Conservation (phyloP, 2,888 invertebrate species). For the Biston betularia region DNA sequence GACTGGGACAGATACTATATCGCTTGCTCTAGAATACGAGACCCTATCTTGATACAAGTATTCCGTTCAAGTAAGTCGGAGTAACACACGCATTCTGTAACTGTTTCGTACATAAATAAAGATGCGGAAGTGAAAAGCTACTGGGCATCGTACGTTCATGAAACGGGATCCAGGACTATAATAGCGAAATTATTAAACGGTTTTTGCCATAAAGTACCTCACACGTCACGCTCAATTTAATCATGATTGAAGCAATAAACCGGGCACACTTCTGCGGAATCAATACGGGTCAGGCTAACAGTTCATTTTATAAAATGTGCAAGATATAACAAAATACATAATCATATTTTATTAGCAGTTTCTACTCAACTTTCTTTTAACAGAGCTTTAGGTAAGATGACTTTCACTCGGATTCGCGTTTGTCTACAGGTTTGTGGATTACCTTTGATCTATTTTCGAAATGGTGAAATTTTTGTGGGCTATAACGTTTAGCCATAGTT, state of each 20-base stretch:
- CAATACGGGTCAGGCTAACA: slow-evolving; percentile 32
- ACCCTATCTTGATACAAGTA: slow-evolving; percentile 1
- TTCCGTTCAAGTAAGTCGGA: neutral
- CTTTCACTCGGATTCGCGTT: slow-evolving; percentile 39
- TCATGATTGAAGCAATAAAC: slow-evolving; percentile 32
- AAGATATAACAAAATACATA: slow-evolving; percentile 40
- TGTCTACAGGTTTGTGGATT: slow-evolving; percentile 27
- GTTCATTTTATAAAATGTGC: slow-evolving; percentile 34
- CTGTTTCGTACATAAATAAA: slow-evolving; percentile 34
- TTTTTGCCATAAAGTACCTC: slow-evolving; percentile 28
- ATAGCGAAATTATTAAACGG: slow-evolving; percentile 29
- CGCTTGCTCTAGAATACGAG: too few relatives aligned
- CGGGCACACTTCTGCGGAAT: slow-evolving; percentile 28
- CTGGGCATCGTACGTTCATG: slow-evolving; percentile 4
- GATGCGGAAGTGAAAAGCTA: slow-evolving; percentile 6
- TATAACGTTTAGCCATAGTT: slow-evolving; percentile 10
- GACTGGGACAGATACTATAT: too few relatives aligned
- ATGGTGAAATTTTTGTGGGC: slow-evolving; percentile 19
- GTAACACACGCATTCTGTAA: slow-evolving; percentile 9
- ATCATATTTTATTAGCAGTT: slow-evolving; percentile 39
- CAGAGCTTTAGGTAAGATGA: slow-evolving; percentile 40
- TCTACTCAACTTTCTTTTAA: slow-evolving; percentile 43
- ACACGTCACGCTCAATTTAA: slow-evolving; percentile 34
- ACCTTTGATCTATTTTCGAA: slow-evolving; percentile 40
- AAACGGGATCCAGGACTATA: slow-evolving; percentile 28